These are phyloP conservation scores for Triplophysa tibetana DNA, from an alignment of 2,113 vertebrate genomes.

Conservation along the genomic window DNA sequence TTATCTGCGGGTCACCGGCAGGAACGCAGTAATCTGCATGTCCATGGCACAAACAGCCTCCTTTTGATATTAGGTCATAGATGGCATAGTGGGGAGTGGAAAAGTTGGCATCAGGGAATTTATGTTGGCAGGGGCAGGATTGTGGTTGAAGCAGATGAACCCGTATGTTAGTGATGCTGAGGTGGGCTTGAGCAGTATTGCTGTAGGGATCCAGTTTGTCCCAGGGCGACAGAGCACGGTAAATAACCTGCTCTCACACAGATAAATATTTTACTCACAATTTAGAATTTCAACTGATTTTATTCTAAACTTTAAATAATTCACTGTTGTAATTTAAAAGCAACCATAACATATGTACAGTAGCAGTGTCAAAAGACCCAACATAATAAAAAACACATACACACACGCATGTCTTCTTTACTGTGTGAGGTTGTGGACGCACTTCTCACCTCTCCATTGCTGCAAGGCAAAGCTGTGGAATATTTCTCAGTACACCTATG, in stretches of 20 bases:
- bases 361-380: neutral
- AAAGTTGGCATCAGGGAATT: slow-evolving; percentile 49
- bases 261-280: neutral
- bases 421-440: slow-evolving; percentile 1
- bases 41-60: slow-evolving; percentile 95
- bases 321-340: no score
- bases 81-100: slow-evolving; percentile 81
- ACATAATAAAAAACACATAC: slow-evolving; percentile 44
- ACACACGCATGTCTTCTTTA: neutral
- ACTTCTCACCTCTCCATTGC: slow-evolving; percentile 88
- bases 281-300: no score
- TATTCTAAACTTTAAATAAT: no score
- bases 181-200: slow-evolving; percentile 78
- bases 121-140: slow-evolving; percentile 82
- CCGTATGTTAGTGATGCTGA: slow-evolving; percentile 90
- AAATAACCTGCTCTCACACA: slow-evolving; percentile 83
- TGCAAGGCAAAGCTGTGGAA: slow-evolving; percentile 86
- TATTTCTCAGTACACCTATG: slow-evolving; percentile 91
- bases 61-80: slow-evolving; percentile 94
- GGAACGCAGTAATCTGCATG: slow-evolving; percentile 89
- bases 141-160: slow-evolving; percentile 83
- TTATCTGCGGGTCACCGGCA: slow-evolving; percentile 75
- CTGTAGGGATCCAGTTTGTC: slow-evolving; percentile 85
- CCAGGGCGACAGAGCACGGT: slow-evolving; percentile 83
- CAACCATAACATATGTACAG: no score